Evolutionary conservation across 2,113 vertebrate genomes (phyloP).

Genomic region (Cettia cetti): DNA sequence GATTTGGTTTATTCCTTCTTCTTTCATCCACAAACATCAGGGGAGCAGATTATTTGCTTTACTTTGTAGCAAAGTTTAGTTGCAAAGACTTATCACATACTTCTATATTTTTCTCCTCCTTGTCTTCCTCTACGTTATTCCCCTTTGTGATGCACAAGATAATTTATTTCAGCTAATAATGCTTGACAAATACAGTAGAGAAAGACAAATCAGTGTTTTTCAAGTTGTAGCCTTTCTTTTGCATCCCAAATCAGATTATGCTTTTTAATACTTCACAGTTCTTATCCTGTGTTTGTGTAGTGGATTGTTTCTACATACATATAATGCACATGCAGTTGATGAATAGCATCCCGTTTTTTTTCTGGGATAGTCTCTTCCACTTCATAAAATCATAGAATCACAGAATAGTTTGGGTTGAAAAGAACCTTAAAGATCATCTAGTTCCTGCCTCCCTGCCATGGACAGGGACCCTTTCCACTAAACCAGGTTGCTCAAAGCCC

Average conservation of each 20-base stretch:
- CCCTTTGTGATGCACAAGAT: not conserved
- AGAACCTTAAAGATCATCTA: not conserved
- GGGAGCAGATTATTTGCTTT: not conserved
- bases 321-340: not conserved
- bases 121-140: not conserved
- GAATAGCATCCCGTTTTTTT: not conserved
- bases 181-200: not conserved
- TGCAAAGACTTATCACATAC: fast-evolving
- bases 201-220: not conserved
- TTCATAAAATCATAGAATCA: not conserved
- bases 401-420: not conserved
- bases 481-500: not conserved
- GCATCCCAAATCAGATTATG: not conserved
- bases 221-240: not conserved
- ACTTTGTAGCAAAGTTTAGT: not conserved
- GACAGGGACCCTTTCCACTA: not conserved
- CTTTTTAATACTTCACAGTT: not conserved
- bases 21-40: not conserved
- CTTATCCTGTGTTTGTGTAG: not conserved
- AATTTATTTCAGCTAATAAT: not conserved
- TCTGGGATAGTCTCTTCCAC: not conserved
- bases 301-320: not conserved
- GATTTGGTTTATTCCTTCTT: not conserved
- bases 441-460: not conserved
- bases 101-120: not conserved